phyloP scores from a whole-genome alignment of 2,797 vertebrate species.

The Choloepus didactylus region DNA sequence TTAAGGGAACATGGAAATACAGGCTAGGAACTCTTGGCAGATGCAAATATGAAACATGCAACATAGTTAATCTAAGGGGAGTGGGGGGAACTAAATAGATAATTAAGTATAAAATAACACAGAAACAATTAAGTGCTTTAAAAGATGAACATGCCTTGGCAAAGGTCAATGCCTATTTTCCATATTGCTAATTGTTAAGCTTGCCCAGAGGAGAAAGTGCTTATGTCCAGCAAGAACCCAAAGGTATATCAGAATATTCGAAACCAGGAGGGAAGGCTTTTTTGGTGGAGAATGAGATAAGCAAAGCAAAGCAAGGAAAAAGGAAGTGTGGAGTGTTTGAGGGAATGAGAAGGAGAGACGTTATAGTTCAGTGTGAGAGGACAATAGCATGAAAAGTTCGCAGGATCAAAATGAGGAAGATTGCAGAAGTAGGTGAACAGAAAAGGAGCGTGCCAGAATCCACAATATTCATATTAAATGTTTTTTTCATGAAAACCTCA shows the following conservation, averaged over 20 bases:
- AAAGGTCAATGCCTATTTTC: background rate
- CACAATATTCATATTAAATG: background rate
- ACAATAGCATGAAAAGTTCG: background rate
- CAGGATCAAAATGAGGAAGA: background rate
- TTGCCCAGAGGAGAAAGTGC: conserved; percentile 25
- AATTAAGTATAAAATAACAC: conserved; percentile 55
- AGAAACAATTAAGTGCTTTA: conserved; percentile 47
- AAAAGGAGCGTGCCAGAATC: background rate
- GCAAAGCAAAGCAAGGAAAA: background rate
- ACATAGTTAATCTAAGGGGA: background rate
- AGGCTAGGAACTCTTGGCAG: background rate
- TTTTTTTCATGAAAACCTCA: background rate
- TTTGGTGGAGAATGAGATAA: background rate
- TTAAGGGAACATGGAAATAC: background rate
- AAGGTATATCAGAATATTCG: background rate
- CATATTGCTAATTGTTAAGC: background rate
- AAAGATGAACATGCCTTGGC: conserved; percentile 42
- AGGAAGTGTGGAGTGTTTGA: background rate
- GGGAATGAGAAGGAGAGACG: background rate
- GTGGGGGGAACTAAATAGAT: background rate
- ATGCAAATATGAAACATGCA: conserved; percentile 13
- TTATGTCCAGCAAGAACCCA: background rate
- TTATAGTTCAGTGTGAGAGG: background rate
- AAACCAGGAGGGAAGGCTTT: background rate
- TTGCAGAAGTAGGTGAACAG: background rate